Percentiles rank a stretch among this genome's conserved stretches.
phyloP scores from a whole-genome alignment of 2,797 vertebrate species.

The Poeciliopsis turneri region DNA sequence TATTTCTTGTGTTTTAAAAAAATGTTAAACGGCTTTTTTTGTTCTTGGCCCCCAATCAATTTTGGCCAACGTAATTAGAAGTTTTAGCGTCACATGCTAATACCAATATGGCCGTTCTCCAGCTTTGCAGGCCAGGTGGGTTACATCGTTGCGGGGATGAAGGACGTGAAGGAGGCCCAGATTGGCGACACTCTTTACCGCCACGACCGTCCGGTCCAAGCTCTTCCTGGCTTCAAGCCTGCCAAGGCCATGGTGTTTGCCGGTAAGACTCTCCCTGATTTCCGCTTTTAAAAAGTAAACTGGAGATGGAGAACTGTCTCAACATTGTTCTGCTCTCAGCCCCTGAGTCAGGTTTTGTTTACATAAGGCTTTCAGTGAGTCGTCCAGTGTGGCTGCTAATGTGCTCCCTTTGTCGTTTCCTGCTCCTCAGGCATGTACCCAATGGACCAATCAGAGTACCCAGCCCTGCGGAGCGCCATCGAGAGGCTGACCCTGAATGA shows the following conservation, averaged over 20 bases:
- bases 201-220: conserved; percentile 88
- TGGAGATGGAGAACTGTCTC: background rate
- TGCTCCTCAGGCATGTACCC: conserved; percentile 91
- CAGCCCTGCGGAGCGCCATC: conserved; percentile 88
- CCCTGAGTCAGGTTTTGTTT: conserved; percentile 8
- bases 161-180: conserved; percentile 96
- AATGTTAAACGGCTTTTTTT: too few species aligned
- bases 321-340: background rate
- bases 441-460: conserved; percentile 93
- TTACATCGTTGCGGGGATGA: conserved; percentile 95
- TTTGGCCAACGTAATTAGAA: too few species aligned
- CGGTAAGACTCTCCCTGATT: conserved; percentile 75
- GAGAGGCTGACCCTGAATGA: conserved; percentile 95
- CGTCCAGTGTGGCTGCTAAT: conserved; percentile 13
- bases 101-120: conserved; percentile 23
- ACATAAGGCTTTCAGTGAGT: conserved; percentile 9
- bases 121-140: conserved; percentile 98
- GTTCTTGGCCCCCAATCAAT: too few species aligned
- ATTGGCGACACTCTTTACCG: conserved; percentile 94
- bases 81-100: background rate
- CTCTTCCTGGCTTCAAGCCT: conserved; percentile 93
- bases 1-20: too few species aligned
- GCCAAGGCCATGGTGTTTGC: conserved; percentile 98
- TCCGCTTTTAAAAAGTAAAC: background rate
- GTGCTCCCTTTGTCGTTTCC: conserved; percentile 9